Percentiles rank a stretch among this genome's conserved stretches.
Evolutionary conservation across 2,888 invertebrate species (phyloP).

Genomic region (Zootermopsis nevadensis): DNA sequence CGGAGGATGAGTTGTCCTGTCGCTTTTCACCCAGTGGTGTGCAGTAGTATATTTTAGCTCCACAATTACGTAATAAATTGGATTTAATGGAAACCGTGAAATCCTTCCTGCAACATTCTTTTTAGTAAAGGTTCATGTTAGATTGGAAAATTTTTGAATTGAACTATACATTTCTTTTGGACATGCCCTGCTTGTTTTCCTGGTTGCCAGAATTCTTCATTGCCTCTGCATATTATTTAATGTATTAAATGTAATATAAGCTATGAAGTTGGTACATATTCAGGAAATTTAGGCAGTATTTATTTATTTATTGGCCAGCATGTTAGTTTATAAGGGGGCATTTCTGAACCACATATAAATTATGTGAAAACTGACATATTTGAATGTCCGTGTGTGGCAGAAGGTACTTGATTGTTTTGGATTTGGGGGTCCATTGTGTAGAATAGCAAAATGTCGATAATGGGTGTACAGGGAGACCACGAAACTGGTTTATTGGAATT

Average conservation of each 20-base stretch:
- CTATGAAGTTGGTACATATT: neutral
- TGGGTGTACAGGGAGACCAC: neutral
- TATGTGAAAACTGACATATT: neutral
- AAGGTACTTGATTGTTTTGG: neutral
- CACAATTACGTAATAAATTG: too few species aligned
- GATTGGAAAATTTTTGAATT: too few species aligned
- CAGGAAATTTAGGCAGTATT: neutral
- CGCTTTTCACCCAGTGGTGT: too few species aligned
- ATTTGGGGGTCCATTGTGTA: conserved; percentile 10
- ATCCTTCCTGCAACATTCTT: too few species aligned
- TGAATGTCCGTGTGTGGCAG: neutral
- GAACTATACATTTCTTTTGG: too few species aligned
- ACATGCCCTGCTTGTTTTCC: too few species aligned
- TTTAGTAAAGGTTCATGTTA: too few species aligned
- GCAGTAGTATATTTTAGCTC: too few species aligned
- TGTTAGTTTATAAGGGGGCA: conserved; percentile 12
- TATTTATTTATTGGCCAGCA: neutral
- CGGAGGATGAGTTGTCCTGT: too few species aligned
- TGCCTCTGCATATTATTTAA: neutral
- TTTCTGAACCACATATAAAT: neutral
- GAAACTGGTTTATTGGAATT: neutral
- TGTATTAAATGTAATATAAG: neutral
- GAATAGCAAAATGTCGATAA: neutral
- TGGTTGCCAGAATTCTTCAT: neutral
- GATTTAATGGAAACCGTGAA: too few species aligned